Conservation (phyloP, 2,113 vertebrate species). For the Marmota flaviventris region DNA sequence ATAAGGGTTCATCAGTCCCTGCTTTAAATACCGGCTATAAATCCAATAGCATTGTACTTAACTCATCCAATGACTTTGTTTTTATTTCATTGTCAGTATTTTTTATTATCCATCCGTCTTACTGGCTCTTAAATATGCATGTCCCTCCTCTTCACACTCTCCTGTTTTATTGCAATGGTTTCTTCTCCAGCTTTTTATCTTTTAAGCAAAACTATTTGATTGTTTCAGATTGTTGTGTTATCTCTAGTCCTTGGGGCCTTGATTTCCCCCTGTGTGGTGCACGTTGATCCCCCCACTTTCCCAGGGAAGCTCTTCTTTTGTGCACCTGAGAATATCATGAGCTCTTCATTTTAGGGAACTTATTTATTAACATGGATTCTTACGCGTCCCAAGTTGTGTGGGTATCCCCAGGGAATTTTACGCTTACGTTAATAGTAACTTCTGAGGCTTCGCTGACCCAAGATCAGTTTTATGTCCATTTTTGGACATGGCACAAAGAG, state of each 20-base stretch:
- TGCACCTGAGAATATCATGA: not conserved
- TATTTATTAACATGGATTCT: not conserved
- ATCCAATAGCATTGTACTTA: not conserved
- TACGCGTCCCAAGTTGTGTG: too few species aligned
- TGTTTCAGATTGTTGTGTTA: not conserved
- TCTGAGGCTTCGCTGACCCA: not conserved
- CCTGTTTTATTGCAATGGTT: not conserved
- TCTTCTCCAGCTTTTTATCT: not conserved
- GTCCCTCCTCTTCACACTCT: not conserved
- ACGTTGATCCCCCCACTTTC: not conserved
- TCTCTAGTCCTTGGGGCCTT: not conserved
- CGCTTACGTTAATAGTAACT: not conserved
- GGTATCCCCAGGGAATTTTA: not conserved
- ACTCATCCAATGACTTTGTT: not conserved
- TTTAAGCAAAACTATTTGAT: constrained; percentile 4
- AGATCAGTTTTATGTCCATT: not conserved
- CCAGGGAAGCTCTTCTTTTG: not conserved
- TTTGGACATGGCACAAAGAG: not conserved
- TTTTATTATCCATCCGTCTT: not conserved
- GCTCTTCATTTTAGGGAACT: not conserved
- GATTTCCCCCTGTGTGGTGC: not conserved
- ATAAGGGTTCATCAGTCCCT: not conserved
- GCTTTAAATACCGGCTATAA: not conserved
- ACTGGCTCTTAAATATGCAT: not conserved
- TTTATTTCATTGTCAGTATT: not conserved